Conservation (phyloP, 2,113 vertebrate species). For the Carassius carassius region DNA sequence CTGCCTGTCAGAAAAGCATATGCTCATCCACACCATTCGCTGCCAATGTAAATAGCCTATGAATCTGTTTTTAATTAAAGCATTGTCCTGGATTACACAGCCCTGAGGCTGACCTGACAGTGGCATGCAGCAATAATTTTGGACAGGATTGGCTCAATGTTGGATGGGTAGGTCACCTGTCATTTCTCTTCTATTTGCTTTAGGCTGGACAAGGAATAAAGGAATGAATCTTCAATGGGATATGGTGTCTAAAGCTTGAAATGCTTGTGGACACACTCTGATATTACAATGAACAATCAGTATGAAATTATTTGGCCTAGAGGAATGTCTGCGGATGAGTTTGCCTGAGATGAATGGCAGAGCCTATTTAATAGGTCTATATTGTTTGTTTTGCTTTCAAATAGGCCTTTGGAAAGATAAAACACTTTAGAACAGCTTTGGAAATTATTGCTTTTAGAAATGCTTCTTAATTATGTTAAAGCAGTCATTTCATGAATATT, state of each 20-base stretch:
- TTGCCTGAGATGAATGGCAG: background rate
- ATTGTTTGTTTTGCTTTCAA: background rate
- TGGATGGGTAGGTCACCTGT: slow-evolving; percentile 21
- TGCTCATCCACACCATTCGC: slow-evolving; percentile 12
- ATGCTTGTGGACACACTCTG: background rate
- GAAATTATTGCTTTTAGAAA: background rate
- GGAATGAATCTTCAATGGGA: background rate
- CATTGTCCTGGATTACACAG: slow-evolving; percentile 32
- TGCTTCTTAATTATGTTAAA: background rate
- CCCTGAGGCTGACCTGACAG: slow-evolving; percentile 16
- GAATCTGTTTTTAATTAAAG: slow-evolving; percentile 36
- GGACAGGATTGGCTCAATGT: slow-evolving; percentile 18
- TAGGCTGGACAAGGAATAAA: background rate
- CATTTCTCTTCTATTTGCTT: background rate
- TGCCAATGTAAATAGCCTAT: slow-evolving; percentile 42
- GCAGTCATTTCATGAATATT: background rate
- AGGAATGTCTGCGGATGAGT: background rate
- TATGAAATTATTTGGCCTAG: background rate
- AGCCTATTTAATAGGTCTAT: background rate
- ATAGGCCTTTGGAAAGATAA: background rate
- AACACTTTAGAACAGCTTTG: background rate
- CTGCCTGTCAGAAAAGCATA: slow-evolving; percentile 41
- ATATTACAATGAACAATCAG: background rate
- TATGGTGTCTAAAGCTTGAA: background rate
- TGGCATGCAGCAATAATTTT: background rate